These are phyloP conservation scores for Alentia gelatinosa DNA, from an alignment of 2,888 invertebrate genomes.

Conservation along the genomic window DNA sequence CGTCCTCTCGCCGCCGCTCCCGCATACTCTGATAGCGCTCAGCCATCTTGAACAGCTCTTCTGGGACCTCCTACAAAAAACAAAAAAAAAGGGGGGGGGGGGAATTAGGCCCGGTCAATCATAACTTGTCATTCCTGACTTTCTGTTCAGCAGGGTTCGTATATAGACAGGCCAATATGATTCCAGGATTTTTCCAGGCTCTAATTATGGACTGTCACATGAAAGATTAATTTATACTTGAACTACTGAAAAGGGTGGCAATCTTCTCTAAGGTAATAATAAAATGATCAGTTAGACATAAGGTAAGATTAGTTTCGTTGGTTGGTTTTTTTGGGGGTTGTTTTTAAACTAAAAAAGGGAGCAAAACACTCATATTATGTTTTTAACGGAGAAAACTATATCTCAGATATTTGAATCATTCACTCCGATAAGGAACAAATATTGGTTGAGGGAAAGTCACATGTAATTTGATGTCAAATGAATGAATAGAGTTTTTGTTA, in stretches of 20 bases:
- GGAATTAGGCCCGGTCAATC: not conserved
- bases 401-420: too few relatives aligned
- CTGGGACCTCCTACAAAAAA: conserved; percentile 88
- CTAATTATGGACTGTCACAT: not conserved
- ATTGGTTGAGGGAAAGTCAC: too few relatives aligned
- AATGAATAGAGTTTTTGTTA: too few relatives aligned
- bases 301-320: too few relatives aligned
- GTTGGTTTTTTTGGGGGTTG: too few relatives aligned
- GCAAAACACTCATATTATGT: too few relatives aligned
- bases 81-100: not conserved
- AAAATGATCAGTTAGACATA: too few relatives aligned
- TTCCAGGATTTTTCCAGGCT: not conserved
- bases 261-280: too few relatives aligned
- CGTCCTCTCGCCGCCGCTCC: conserved; percentile 80
- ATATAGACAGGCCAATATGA: not conserved
- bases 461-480: too few relatives aligned
- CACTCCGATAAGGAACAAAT: too few relatives aligned
- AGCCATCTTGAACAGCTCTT: conserved; percentile 89
- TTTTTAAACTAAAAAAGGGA: too few relatives aligned
- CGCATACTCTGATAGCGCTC: conserved; percentile 87
- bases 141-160: not conserved
- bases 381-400: too few relatives aligned
- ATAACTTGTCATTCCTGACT: not conserved
- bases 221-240: not conserved
- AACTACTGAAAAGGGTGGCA: not conserved